A percentile compares a stretch with the other conserved stretches of the same genome.
Conservation (phyloP, 2,888 invertebrate genomes). For the Tenthredo scrophulariae region DNA sequence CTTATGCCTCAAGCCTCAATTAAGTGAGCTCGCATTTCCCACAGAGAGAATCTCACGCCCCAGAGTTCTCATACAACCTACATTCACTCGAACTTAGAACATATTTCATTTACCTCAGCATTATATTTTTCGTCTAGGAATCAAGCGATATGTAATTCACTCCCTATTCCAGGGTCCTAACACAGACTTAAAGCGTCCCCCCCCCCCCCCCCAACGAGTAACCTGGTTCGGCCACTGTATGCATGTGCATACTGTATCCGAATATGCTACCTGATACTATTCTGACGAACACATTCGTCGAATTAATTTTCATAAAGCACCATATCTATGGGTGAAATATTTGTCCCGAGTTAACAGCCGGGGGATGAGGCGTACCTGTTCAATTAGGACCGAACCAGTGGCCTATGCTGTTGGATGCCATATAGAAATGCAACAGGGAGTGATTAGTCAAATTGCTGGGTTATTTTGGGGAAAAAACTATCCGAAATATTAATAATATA, state of each 20-base stretch:
- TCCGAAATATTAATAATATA: background rate
- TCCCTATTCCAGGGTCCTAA: background rate
- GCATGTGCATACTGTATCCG: background rate
- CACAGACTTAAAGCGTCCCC: background rate
- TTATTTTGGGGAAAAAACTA: background rate
- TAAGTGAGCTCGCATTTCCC: slow-evolving; percentile 15
- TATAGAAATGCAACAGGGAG: background rate
- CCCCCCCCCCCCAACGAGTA: too few species aligned
- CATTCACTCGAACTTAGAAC: background rate
- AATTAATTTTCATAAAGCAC: slow-evolving; percentile 22
- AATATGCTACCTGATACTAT: background rate
- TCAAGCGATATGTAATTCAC: background rate
- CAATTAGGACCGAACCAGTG: slow-evolving; percentile 9
- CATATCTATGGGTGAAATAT: background rate
- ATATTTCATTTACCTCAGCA: slow-evolving; percentile 5
- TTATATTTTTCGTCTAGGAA: background rate
- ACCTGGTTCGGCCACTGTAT: too few species aligned
- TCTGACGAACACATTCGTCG: background rate
- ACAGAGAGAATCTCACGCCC: background rate
- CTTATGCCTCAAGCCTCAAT: slow-evolving; percentile 9
- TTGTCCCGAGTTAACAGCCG: background rate
- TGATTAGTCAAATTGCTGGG: background rate
- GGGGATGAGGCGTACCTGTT: slow-evolving; percentile 17
- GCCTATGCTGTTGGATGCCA: background rate
- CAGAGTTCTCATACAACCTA: slow-evolving; percentile 1